Evolutionary conservation across 2,113 vertebrate genomes (phyloP).

Genomic region (Cyphomyrus discorhynchus): DNA sequence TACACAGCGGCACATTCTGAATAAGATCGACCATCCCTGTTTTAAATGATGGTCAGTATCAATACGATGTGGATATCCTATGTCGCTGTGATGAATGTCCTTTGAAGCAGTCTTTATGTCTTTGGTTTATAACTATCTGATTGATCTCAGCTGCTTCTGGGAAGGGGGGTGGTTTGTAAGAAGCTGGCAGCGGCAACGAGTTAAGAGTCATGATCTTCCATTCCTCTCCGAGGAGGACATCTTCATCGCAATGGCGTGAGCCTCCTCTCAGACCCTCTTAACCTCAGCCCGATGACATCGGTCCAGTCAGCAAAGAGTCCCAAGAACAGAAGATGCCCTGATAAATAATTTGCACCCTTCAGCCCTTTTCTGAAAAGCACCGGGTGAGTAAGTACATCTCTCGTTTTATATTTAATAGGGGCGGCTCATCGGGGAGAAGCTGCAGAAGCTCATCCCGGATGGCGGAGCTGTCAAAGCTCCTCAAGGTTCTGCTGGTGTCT

Average conservation of each 20-base stretch:
- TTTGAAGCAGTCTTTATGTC: neutral
- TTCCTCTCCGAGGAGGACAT: neutral
- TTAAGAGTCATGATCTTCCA: neutral
- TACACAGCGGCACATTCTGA: neutral
- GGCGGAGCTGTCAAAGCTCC: neutral
- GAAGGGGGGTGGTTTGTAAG: neutral
- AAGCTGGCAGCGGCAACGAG: neutral
- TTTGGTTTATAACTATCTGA: neutral
- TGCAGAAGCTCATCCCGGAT: neutral
- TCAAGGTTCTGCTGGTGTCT: neutral
- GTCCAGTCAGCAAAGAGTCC: slow-evolving; percentile 4
- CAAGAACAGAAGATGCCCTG: neutral
- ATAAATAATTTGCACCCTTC: slow-evolving; percentile 18
- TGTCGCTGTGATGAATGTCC: neutral
- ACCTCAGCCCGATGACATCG: slow-evolving; percentile 4
- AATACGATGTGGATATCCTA: neutral
- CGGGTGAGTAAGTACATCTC: neutral
- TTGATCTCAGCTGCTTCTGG: neutral
- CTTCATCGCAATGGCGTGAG: neutral
- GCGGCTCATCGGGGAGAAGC: neutral
- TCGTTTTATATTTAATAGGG: slow-evolving; percentile 17
- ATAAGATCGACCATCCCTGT: neutral
- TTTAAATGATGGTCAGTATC: neutral
- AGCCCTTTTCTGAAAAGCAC: neutral
- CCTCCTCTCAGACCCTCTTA: slow-evolving; percentile 20